phyloP scores from a whole-genome alignment of 1,140 invertebrate species.

The Bombus confusus region DNA sequence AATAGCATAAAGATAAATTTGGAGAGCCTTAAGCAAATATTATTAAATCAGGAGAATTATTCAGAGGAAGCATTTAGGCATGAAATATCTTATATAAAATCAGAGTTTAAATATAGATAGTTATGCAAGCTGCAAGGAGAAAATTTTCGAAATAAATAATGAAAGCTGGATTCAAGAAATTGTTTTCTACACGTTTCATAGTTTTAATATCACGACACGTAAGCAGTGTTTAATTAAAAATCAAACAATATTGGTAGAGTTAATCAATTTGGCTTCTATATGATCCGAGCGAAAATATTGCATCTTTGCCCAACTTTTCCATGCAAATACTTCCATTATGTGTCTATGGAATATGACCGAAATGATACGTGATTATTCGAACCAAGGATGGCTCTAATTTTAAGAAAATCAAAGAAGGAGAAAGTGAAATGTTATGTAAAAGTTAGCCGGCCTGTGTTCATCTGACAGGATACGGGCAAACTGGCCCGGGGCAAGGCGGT shows the following conservation, averaged over 20 bases:
- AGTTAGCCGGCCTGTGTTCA: slow-evolving; percentile 59
- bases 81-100: not conserved
- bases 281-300: not conserved
- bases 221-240: too few species aligned
- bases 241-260: not conserved
- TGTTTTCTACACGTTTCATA: not conserved
- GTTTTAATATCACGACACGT: not conserved
- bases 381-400: slow-evolving; percentile 18
- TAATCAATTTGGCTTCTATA: not conserved
- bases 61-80: not conserved
- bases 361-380: not conserved
- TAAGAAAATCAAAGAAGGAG: slow-evolving; percentile 73
- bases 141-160: too few species aligned
- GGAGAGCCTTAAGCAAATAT: not conserved
- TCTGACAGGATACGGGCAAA: slow-evolving; percentile 24
- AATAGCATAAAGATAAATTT: not conserved
- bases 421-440: slow-evolving; percentile 80
- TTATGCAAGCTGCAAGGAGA: not conserved
- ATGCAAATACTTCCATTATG: not conserved
- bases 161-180: too few species aligned
- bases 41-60: not conserved
- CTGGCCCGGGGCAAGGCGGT: slow-evolving; percentile 54
- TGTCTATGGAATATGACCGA: not conserved
- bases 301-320: not conserved
- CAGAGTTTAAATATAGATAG: not conserved